A percentile compares a stretch with the other conserved stretches of the same genome.
phyloP scores from a whole-genome alignment of 2,113 vertebrate species.

The Electrona antarctica region DNA sequence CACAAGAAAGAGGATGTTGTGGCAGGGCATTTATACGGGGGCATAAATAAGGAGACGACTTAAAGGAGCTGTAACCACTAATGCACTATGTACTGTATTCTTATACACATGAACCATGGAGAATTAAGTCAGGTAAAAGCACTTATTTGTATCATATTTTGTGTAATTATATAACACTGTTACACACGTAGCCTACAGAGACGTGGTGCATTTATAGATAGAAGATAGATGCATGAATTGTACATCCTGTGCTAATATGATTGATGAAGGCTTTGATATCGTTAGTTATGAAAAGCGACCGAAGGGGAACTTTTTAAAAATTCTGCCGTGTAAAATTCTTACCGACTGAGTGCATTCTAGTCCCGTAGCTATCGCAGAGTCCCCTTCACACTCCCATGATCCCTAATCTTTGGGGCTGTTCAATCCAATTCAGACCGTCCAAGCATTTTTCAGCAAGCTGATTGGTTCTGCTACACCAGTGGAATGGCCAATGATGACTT shows the following conservation, averaged over 20 bases:
- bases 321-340: not conserved
- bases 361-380: constrained; percentile 22
- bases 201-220: too few relatives aligned
- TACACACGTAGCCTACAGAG: too few relatives aligned
- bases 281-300: not conserved
- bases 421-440: not conserved
- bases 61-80: too few relatives aligned
- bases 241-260: not conserved
- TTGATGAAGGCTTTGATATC: not conserved
- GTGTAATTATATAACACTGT: too few relatives aligned
- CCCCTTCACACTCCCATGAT: constrained; percentile 28
- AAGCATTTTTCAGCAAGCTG: constrained; percentile 2
- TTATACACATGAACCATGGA: too few relatives aligned
- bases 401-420: constrained; percentile 17
- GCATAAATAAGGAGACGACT: too few relatives aligned
- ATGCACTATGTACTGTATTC: too few relatives aligned
- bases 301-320: not conserved
- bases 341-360: constrained; percentile 14
- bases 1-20: too few relatives aligned
- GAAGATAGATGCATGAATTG: too few relatives aligned
- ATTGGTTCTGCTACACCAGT: constrained; percentile 5
- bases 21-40: too few relatives aligned
- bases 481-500: constrained; percentile 27
- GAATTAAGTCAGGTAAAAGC: too few relatives aligned
- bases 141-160: too few relatives aligned